Base-by-base conservation (phyloP, 2,797 vertebrate genomes). In the Eremophila alpestris region DNA sequence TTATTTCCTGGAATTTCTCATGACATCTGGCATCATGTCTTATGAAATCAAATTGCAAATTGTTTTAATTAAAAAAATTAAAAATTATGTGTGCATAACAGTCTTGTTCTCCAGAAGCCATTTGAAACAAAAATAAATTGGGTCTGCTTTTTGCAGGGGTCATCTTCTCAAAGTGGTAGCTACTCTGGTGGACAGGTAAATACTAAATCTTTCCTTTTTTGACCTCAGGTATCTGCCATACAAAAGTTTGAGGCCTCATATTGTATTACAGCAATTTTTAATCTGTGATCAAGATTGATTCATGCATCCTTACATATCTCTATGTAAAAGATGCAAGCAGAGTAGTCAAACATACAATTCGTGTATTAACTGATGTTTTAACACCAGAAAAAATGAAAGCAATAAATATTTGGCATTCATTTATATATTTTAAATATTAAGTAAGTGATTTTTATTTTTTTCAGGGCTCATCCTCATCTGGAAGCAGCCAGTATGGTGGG, bases 171-270 rank as follows among this genome's bases (percentile, higher is more conserved):
- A 89, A 45, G 94, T 48, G 88, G 95, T 64, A 34, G 94, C 45
- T 95, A 93, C 32, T 84, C 89, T 7, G 41, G 89, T 70, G 89
- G 83, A 60, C 95, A 90, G 94, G 96, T 95, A 94, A 88, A 65
- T 77, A 27, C 6, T 62, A 64, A 60, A 52, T 58, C 7, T 65
- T 58, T 58, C 6, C 51, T 13, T 5, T 79, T 92, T 69, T 86
- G 4, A 68, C 24, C 24, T 54, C 7, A 56, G 54, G 1, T 85
- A 45, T 60, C 20, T 70, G 38, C 55, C 63, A 65, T 7, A 43
- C 18, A 51, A 58, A 77, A 51, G 1, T 45, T 46, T 26, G 29
- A 81, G 18, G 48, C 20, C 11, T 85, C 9, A 3, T 67, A 29
- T 20, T 54, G 8, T 34, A 36, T 68, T 64, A 51, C 17, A 82